A percentile compares a stretch with the other conserved stretches of the same genome.
Evolutionary conservation across 2,797 vertebrate species (phyloP).

Genomic region (Intellagama lesueurii): DNA sequence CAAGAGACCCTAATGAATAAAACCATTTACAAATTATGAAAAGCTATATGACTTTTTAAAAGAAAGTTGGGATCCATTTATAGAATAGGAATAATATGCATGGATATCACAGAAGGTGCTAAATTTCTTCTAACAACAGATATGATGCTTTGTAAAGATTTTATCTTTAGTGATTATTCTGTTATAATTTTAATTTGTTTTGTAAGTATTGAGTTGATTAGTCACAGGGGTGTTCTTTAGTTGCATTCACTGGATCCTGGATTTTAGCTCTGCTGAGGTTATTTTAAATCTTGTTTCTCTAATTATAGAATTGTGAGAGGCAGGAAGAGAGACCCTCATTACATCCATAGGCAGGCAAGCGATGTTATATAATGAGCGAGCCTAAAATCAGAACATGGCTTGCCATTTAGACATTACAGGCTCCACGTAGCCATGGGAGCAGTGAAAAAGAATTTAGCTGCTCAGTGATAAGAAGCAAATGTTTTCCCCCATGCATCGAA

Average conservation of each 20-base stretch:
- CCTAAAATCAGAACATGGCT: conserved; percentile 26
- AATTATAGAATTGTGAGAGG: background rate
- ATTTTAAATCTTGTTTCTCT: background rate
- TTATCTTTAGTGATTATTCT: background rate
- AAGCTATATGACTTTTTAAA: background rate
- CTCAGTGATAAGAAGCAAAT: conserved; percentile 19
- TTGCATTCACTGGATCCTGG: background rate
- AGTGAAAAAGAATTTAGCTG: background rate
- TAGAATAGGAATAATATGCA: background rate
- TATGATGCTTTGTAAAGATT: background rate
- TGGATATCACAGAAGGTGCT: background rate
- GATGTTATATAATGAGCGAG: background rate
- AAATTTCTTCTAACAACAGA: background rate
- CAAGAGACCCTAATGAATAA: background rate
- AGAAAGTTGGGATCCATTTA: background rate
- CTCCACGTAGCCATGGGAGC: background rate
- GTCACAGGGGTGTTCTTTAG: background rate
- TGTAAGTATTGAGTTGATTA: background rate
- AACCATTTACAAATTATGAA: background rate
- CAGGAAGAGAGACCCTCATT: background rate
- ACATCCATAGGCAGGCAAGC: background rate
- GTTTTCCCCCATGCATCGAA: background rate
- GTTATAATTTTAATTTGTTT: background rate
- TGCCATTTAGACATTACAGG: background rate
- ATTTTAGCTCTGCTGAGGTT: background rate